phyloP scores from a whole-genome alignment of 2,888 invertebrate species.

The Molorchus minor region DNA sequence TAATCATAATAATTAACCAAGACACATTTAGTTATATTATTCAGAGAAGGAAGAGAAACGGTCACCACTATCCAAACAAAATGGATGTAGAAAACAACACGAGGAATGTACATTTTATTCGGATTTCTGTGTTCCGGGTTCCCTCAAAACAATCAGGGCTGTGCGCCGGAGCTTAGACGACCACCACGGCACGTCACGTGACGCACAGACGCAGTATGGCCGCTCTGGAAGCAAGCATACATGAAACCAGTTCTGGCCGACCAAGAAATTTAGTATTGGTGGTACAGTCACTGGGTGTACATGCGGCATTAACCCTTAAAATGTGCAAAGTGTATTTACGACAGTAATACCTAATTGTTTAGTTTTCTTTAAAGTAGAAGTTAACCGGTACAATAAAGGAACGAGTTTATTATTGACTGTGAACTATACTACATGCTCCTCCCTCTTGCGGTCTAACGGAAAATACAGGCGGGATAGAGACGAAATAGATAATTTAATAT shows the following conservation, averaged over 20 bases:
- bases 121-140: conserved; percentile 32
- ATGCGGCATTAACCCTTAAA: conserved; percentile 25
- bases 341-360: conserved; percentile 18
- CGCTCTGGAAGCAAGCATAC: conserved; percentile 37
- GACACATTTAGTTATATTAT: too few relatives aligned
- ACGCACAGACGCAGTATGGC: conserved; percentile 62
- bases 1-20: too few relatives aligned
- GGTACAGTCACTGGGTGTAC: conserved; percentile 28
- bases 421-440: background rate
- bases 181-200: conserved; percentile 58
- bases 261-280: conserved; percentile 43
- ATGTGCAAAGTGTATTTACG: conserved; percentile 32
- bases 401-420: conserved; percentile 13
- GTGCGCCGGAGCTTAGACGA: conserved; percentile 49
- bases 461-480: conserved; percentile 5
- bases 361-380: background rate
- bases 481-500: background rate
- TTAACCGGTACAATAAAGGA: background rate
- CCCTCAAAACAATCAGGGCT: conserved; percentile 30
- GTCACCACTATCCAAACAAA: background rate
- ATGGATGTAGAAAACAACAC: conserved; percentile 8
- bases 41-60: background rate
- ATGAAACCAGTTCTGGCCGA: conserved; percentile 37
- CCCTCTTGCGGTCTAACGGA: conserved; percentile 12
- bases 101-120: conserved; percentile 38